Evolutionary conservation across 2,888 invertebrate genomes (phyloP).

Genomic region (Pyrgus malvae): DNA sequence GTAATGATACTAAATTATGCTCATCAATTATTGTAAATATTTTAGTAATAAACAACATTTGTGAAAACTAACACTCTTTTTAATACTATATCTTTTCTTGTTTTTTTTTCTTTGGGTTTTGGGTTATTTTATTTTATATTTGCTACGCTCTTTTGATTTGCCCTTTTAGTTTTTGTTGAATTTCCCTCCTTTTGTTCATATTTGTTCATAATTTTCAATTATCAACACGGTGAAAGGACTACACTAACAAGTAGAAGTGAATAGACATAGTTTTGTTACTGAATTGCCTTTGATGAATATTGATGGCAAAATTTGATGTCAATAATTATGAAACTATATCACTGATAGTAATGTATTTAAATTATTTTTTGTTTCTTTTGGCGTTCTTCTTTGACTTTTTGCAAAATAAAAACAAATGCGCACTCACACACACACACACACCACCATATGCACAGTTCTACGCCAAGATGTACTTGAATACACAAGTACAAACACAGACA

Average conservation of each 20-base stretch:
- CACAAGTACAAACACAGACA: too few species aligned
- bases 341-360: too few species aligned
- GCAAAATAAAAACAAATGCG: too few species aligned
- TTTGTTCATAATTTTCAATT: background rate
- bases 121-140: conserved; percentile 31
- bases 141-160: conserved; percentile 62
- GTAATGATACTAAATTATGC: too few species aligned
- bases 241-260: background rate
- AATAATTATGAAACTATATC: too few species aligned
- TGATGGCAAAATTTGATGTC: too few species aligned
- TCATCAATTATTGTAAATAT: conserved; percentile 6
- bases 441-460: too few species aligned
- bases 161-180: conserved; percentile 41
- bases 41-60: conserved; percentile 21
- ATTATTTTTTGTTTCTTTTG: too few species aligned
- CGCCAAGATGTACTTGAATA: too few species aligned
- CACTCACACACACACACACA: too few species aligned
- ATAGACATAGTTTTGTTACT: background rate
- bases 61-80: conserved; percentile 20
- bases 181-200: background rate
- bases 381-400: too few species aligned
- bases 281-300: too few species aligned
- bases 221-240: background rate
- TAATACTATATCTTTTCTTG: background rate
- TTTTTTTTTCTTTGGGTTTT: conserved; percentile 40